phyloP scores from a whole-genome alignment of 2,113 vertebrate genomes.

The Solenodon paradoxus region DNA sequence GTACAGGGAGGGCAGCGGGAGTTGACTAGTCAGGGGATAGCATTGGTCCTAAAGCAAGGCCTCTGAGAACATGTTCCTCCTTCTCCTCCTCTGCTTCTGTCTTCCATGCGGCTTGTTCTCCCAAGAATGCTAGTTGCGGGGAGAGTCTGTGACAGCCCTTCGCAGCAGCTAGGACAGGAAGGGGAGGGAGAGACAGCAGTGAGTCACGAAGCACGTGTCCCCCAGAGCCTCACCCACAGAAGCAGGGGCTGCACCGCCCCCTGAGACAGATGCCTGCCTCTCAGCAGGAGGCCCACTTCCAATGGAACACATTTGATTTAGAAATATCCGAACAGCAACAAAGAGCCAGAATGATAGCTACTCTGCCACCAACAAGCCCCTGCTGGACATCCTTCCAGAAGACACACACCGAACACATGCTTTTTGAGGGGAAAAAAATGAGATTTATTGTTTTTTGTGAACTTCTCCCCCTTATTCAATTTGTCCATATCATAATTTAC shows the following conservation, averaged over 20 bases:
- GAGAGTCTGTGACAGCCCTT: background rate
- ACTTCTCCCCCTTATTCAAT: background rate
- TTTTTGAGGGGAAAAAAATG: background rate
- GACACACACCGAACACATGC: no score
- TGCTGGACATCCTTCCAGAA: background rate
- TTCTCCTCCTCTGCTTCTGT: background rate
- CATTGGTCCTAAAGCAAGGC: background rate
- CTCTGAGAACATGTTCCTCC: background rate
- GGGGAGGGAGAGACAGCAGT: background rate
- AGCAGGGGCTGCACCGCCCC: background rate
- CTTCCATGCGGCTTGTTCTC: background rate
- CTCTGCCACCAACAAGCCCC: background rate
- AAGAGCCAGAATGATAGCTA: background rate
- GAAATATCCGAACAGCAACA: background rate
- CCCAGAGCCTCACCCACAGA: background rate
- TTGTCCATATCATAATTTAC: background rate
- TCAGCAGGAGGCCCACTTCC: background rate
- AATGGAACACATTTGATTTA: no score
- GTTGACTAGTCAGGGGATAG: background rate
- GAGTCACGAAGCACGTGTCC: background rate
- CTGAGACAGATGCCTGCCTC: accelerated
- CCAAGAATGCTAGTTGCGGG: background rate
- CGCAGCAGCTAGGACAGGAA: accelerated
- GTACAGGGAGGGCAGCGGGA: accelerated
- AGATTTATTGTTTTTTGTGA: background rate